Evolutionary conservation across 2,113 vertebrate species (phyloP).

Genomic region (Dicerorhinus sumatrensis): DNA sequence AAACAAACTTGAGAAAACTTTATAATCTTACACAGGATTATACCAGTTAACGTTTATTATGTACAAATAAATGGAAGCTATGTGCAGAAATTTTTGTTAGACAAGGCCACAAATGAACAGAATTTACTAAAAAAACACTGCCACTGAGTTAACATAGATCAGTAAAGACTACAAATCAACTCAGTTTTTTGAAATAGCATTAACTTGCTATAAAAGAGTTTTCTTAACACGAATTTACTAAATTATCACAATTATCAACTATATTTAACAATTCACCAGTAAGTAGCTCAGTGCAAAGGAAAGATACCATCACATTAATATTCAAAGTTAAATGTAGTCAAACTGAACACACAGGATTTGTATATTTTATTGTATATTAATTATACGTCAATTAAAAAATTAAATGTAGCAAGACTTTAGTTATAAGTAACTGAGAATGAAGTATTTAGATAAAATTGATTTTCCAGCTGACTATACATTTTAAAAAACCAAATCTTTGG

Average conservation of each 20-base stretch:
- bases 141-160: background rate
- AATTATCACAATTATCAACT: background rate
- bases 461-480: background rate
- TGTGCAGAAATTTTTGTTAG: background rate
- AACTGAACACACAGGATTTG: background rate
- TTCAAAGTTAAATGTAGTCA: background rate
- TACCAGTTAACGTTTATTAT: background rate
- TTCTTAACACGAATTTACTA: constrained; percentile 19
- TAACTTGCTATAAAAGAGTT: background rate
- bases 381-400: background rate
- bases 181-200: background rate
- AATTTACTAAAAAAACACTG: background rate
- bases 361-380: background rate
- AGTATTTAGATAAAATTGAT: constrained; percentile 40
- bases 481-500: background rate
- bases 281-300: background rate
- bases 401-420: background rate
- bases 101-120: background rate
- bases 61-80: background rate
- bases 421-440: background rate
- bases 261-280: constrained; percentile 3
- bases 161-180: constrained; percentile 18
- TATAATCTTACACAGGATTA: background rate
- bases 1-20: background rate
- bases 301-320: background rate